phyloP scores from a whole-genome alignment of 2,797 vertebrate genomes.

The Lutjanus argentimaculatus region DNA sequence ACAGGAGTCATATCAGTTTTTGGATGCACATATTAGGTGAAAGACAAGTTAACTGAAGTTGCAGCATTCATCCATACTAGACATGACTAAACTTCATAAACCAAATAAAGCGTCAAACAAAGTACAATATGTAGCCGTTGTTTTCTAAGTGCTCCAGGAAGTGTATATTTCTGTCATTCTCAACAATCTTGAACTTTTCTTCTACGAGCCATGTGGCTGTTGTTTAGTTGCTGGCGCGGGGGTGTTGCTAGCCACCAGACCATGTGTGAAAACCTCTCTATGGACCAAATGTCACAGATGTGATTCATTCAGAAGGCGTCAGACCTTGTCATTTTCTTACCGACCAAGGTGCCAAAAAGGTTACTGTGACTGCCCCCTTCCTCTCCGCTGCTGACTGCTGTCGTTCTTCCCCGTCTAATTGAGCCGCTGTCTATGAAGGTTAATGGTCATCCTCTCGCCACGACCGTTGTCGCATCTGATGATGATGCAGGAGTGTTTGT shows the following conservation, averaged over 20 bases:
- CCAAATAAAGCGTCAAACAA: neutral
- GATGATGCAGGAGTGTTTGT: constrained; percentile 21
- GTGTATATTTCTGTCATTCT: neutral
- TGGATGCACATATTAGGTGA: neutral
- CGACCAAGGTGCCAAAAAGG: constrained; percentile 76
- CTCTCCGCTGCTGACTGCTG: constrained; percentile 53
- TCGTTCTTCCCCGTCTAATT: constrained; percentile 59
- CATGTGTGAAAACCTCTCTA: constrained; percentile 63
- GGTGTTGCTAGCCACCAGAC: constrained; percentile 21
- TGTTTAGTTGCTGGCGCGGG: constrained; percentile 19
- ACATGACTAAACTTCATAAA: neutral
- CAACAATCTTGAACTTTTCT: constrained; percentile 43
- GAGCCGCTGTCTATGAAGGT: constrained; percentile 68
- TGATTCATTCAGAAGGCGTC: constrained; percentile 75
- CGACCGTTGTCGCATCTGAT: constrained; percentile 32
- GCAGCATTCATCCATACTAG: neutral
- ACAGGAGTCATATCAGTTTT: neutral
- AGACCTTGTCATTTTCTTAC: constrained; percentile 76
- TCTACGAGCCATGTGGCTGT: neutral
- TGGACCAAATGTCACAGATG: constrained; percentile 74
- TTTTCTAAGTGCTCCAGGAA: neutral
- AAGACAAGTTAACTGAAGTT: neutral
- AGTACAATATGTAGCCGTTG: neutral
- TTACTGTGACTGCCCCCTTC: constrained; percentile 80
- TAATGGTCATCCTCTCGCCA: constrained; percentile 66